Percentiles rank a stretch among this genome's conserved stretches.
These are phyloP conservation scores for Drosophila biarmipes DNA, from an alignment of 1,140 invertebrate species.

Conservation along the genomic window DNA sequence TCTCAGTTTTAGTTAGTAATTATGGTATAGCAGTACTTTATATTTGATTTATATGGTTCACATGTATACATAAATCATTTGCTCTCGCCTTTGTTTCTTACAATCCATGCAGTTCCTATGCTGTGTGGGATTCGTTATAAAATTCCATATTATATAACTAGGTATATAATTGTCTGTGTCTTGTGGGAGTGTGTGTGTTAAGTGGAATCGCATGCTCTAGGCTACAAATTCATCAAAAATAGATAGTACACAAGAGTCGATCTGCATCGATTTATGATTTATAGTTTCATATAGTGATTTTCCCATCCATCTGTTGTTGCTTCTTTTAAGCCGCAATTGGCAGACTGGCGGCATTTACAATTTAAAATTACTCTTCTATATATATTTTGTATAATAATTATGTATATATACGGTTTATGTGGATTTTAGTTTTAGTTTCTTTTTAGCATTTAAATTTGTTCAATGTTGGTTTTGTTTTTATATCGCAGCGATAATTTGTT, in stretches of 20 bases:
- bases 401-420: slow-evolving; percentile 13
- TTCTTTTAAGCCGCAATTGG: slow-evolving; percentile 43
- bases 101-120: slow-evolving; percentile 25
- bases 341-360: slow-evolving; percentile 41
- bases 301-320: not conserved
- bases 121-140: slow-evolving; percentile 24
- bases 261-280: slow-evolving; percentile 1
- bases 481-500: slow-evolving; percentile 78
- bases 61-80: slow-evolving; percentile 17
- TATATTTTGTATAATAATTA: slow-evolving; percentile 31
- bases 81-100: slow-evolving; percentile 12
- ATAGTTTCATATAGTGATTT: slow-evolving; percentile 1
- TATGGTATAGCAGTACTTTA: slow-evolving; percentile 36
- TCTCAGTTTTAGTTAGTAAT: slow-evolving; percentile 10
- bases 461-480: slow-evolving; percentile 60
- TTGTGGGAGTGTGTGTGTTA: slow-evolving; percentile 18
- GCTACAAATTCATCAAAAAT: slow-evolving; percentile 48
- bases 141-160: slow-evolving; percentile 28
- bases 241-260: slow-evolving; percentile 30
- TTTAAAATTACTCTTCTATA: slow-evolving; percentile 42
- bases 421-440: slow-evolving; percentile 29
- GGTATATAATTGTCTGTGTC: slow-evolving; percentile 29
- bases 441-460: slow-evolving; percentile 63
- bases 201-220: slow-evolving; percentile 36
- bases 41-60: slow-evolving; percentile 27